Evolutionary conservation across 2,113 vertebrate genomes (phyloP), one percentile per base, ranked within the genome.

Genomic region (Protomyctophum bolini): DNA sequence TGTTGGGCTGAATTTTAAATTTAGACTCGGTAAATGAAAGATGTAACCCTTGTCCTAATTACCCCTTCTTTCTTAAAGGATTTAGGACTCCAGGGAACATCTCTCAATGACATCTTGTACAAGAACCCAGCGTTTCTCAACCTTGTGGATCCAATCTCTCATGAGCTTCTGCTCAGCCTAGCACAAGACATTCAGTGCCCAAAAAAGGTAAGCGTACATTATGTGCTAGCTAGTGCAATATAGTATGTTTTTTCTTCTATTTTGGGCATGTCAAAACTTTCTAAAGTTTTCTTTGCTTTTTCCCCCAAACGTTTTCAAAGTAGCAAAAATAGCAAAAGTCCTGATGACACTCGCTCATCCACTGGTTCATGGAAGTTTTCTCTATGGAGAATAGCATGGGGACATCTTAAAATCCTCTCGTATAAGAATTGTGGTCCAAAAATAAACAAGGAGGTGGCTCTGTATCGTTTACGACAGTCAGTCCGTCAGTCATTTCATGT

Each of bases 101-200:
- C 95, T 2, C 94, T 97, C 69, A 95, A 93, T 7, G 94, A 97
- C 76, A 94, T 97, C 66, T 92, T 97, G 83, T 97, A 96, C 72
- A 95, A 95, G 89, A 96, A 96, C 0, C 91, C 92, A 0, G 91
- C 95, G 70, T 96, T 96, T 75, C 95, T 96, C 72, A 97, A 95
- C 86, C 85, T 96, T 80, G 96, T 96, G 87, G 96, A 97, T 75
- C 96, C 97, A 50, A 97, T 97, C 65, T 97, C 97, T 63, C 95
- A 97, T 0, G 94, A 96, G 84, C 88, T 96, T 67, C 91, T 96
- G 63, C 92, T 95, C 85, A 94, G 90, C 81, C 92, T 97, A 1
- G 93, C 95, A 48, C 87, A 93, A 62, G 95, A 96, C 71, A 89
- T 97, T 63, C 96, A 97, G 77, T 97, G 95, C 82, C 96, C 96